A percentile compares a stretch with the other conserved stretches of the same genome.
Evolutionary conservation across 2,888 invertebrate genomes (phyloP).

Genomic region (Philaethria dido): DNA sequence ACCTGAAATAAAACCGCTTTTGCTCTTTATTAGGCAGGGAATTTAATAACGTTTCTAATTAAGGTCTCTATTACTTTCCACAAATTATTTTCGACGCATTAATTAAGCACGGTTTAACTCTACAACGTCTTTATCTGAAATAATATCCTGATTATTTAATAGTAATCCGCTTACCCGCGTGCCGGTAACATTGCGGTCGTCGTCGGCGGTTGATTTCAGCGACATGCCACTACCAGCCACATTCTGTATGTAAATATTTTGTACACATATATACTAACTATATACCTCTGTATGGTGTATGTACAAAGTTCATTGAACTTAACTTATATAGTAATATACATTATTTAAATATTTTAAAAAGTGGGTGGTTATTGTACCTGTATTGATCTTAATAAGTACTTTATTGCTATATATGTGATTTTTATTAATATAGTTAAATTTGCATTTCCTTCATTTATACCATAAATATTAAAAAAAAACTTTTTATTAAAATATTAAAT

Average conservation of each 20-base stretch:
- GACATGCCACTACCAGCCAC: slow-evolving; percentile 34
- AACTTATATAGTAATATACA: neutral
- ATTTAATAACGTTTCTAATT: slow-evolving; percentile 14
- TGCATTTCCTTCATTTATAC: no score
- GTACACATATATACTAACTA: slow-evolving; percentile 1
- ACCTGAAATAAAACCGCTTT: neutral
- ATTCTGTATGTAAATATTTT: slow-evolving; percentile 40
- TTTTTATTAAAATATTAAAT: no score
- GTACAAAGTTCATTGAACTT: slow-evolving; percentile 15
- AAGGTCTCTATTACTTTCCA: slow-evolving; percentile 12
- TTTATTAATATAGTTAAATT: no score
- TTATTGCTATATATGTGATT: no score
- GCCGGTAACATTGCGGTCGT: slow-evolving; percentile 42
- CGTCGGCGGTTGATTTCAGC: slow-evolving; percentile 42
- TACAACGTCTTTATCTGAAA: slow-evolving; percentile 20
- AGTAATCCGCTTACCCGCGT: slow-evolving; percentile 30
- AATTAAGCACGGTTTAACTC: slow-evolving; percentile 16
- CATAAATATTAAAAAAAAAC: no score
- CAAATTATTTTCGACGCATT: slow-evolving; percentile 23
- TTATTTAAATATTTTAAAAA: neutral
- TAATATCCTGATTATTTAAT: slow-evolving; percentile 26
- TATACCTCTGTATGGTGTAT: slow-evolving; percentile 5
- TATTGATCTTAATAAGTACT: neutral
- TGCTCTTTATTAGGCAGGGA: neutral
- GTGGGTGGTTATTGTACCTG: neutral